Base-by-base conservation (phyloP, 2,113 vertebrate genomes). In the Lycaon pictus region DNA sequence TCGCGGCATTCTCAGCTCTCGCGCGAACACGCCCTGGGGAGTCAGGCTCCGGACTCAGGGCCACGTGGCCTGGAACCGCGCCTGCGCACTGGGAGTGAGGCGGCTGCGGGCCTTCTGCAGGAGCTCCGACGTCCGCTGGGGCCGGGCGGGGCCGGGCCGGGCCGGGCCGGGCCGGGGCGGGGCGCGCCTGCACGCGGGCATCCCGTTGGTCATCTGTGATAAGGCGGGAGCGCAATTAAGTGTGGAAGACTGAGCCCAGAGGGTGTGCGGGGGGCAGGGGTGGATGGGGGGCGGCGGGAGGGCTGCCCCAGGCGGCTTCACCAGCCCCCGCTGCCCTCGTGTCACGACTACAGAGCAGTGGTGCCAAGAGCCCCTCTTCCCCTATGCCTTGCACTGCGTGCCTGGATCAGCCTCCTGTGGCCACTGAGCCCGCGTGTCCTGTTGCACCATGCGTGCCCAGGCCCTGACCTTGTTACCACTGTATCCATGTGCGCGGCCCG, bases 61-160 rank as follows among this genome's bases (percentile, higher is more conserved):
- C 43, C 3, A 29, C 43, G 12, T 2, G 23, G 13, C 74, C 7
- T 16, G 3, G 43, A 29, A 17, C 23, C 7, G 25, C 25, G 25
- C 74, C 43, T 76, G 43, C 13, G 13, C 43, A 2, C 25, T 29
- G 25, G 2, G 43, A 16, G 12, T 7, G 25, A 48, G 23, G 16
- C 4, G 12, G 74, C 74, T 8, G 3, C 2, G 29, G 74, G 74
- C 43, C 2, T 48, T 51, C 74, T 17, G 1, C 13, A 4, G 23
- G 7, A 7, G 43, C 25, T 0, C 11, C 2, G 37, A 27, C 3
- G 7, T 25, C 13, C 7, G 3, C 51, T 15, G 5, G 15, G 51
- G 29, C 29, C 17, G 3, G 8, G 35, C 35, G 35, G 35, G 35
- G 35, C 35, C 29, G 29, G 51, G 51, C 10, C 17, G 3, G 8